Evolutionary conservation across 2,888 invertebrate species (phyloP).

Genomic region (Prosopocoilus inquinatus): DNA sequence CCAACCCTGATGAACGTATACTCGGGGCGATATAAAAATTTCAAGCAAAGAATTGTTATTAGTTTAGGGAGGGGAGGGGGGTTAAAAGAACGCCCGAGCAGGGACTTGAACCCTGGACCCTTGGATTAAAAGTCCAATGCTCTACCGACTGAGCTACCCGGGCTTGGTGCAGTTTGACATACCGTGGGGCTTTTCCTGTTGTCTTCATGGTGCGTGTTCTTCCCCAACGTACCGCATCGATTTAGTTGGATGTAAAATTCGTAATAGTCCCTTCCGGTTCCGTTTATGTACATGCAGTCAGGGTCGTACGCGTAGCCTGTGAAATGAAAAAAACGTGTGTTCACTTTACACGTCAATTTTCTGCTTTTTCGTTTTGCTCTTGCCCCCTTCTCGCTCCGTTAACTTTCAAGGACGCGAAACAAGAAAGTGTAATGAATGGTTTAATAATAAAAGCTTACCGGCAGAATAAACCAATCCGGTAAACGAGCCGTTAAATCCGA

Average conservation of each 20-base stretch:
- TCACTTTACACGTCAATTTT: too few species aligned
- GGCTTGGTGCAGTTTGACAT: conserved; percentile 53
- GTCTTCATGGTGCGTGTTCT: conserved; percentile 83
- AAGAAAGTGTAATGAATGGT: too few species aligned
- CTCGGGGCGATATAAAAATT: too few species aligned
- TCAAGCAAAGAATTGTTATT: too few species aligned
- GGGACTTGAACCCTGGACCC: conserved; percentile 74
- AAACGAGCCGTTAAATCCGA: conserved; percentile 90
- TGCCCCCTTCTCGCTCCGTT: too few species aligned
- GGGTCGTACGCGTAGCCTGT: conserved; percentile 90
- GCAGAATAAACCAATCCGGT: conserved; percentile 87
- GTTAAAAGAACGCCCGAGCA: conserved; percentile 57
- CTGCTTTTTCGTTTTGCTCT: too few species aligned
- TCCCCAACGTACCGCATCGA: conserved; percentile 86
- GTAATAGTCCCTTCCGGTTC: conserved; percentile 86
- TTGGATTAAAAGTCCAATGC: conserved; percentile 73
- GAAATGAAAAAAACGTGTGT: not conserved
- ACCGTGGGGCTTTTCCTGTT: conserved; percentile 84
- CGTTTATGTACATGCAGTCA: conserved; percentile 93
- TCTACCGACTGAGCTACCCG: conserved; percentile 72
- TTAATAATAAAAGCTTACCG: conserved; percentile 61
- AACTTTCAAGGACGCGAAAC: too few species aligned
- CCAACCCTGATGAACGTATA: too few species aligned
- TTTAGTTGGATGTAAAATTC: conserved; percentile 92
- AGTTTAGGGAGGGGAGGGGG: too few species aligned